Base-by-base conservation (phyloP, 2,888 invertebrate genomes). In the Eilema depressum region DNA sequence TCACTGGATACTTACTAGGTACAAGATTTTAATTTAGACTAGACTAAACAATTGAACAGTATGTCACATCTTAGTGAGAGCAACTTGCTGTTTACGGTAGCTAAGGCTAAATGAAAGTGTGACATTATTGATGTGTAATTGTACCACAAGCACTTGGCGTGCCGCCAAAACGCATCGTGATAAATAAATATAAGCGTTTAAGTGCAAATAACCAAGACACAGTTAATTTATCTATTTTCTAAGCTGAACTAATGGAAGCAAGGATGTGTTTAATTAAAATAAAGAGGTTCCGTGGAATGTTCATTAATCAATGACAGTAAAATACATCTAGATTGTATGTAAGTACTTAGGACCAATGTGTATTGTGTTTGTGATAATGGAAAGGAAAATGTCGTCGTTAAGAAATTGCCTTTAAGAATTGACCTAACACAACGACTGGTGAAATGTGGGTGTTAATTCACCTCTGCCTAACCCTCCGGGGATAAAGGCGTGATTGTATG, bases 11-110 rank as follows among this genome's bases (percentile, higher is more conserved):
- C 53, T 53, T n/a, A 53, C 1, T n/a, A n/a, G n/a, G n/a, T n/a
- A n/a, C n/a, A 1, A 53, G 8, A n/a, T n/a, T 8, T 4, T 53
- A n/a, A 71, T 80, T 74, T 69, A 59, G 68, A 64, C 57, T 71
- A 61, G 71, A 69, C 62, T 30, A 37, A 3, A 41, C n/a, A 59
- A 78, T 69, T 78, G 75, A 69, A 75, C 63, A 69, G 68, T 63
- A 65, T 65, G 41, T 61, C n/a, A 67, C n/a, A 53, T 20, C 1
- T 20, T 47, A 7, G 20, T 4, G 7, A 47, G 20, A 20, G 20
- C 7, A 47, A 47, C 47, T 47, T 47, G 17, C 5, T 47, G 20
- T 37, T 37, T 41, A 41, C 41, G 17, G 26, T 41, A 60, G 47
- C n/a, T 69, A 62, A 73, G 56, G n/a, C 12, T 65, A 33, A 70